Percentiles rank a stretch among this genome's conserved stretches.
phyloP scores from a whole-genome alignment of 2,797 vertebrate genomes.

The Acanthurus leucopareius region DNA sequence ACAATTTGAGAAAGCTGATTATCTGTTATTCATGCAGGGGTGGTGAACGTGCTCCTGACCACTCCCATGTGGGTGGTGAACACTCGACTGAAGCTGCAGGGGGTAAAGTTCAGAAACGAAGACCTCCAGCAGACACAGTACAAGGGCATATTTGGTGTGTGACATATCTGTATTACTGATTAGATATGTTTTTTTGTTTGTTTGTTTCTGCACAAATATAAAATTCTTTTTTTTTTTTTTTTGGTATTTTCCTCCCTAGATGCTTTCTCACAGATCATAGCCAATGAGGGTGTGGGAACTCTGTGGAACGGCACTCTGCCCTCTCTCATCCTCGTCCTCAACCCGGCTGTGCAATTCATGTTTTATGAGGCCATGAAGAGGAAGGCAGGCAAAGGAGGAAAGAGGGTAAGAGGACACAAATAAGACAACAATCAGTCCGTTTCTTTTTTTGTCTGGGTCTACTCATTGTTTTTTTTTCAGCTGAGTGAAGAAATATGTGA shows the following conservation, averaged over 20 bases:
- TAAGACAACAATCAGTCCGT: neutral
- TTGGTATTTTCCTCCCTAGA: conserved; percentile 66
- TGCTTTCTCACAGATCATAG: conserved; percentile 87
- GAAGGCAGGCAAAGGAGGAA: conserved; percentile 79
- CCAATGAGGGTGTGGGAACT: conserved; percentile 81
- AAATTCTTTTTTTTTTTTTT: neutral
- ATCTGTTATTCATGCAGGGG: conserved; percentile 71
- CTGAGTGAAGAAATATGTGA: too few species aligned
- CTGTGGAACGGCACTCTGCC: conserved; percentile 88
- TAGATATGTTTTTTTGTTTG: neutral
- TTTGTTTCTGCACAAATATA: neutral
- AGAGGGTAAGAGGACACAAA: conserved; percentile 69
- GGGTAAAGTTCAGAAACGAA: conserved; percentile 87
- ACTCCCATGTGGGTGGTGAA: conserved; percentile 92
- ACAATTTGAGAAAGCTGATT: neutral
- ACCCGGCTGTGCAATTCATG: conserved; percentile 89
- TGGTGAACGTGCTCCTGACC: conserved; percentile 87
- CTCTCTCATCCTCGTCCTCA: conserved; percentile 87
- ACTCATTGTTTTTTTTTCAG: neutral
- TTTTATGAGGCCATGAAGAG: conserved; percentile 89
- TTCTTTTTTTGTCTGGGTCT: neutral
- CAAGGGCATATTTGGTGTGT: conserved; percentile 86
- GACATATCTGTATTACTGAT: neutral
- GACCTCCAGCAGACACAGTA: conserved; percentile 88
- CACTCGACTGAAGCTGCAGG: conserved; percentile 89